Percentiles rank a stretch among this genome's conserved stretches.
Evolutionary conservation across 2,797 vertebrate genomes (phyloP).

Genomic region (Alca torda): DNA sequence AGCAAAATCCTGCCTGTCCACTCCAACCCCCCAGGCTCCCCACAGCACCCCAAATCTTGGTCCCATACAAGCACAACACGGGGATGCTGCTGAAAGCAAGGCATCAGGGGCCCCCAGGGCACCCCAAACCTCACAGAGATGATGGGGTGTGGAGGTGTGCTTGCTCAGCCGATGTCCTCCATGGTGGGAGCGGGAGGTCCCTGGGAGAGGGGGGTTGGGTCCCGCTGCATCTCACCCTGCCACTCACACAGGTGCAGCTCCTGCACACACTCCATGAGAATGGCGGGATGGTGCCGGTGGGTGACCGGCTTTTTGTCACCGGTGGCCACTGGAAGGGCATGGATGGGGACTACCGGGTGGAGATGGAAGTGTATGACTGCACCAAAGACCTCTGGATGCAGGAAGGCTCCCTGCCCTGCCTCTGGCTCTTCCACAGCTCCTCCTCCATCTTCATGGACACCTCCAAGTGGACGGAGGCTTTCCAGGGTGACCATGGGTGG

Average conservation of each 20-base stretch:
- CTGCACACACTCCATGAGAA: constrained; percentile 97
- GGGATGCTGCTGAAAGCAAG: neutral
- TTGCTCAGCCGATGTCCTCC: fast-evolving
- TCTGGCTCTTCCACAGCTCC: constrained; percentile 93
- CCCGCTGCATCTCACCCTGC: neutral
- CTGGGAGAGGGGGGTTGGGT: neutral
- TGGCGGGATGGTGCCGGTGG: constrained; percentile 86
- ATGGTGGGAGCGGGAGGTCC: neutral
- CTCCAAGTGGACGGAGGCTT: constrained; percentile 85
- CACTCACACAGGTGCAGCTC: constrained; percentile 84
- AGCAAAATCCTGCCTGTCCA: neutral
- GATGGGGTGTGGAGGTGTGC: fast-evolving
- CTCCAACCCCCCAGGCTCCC: neutral
- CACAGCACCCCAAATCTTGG: neutral
- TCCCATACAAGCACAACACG: fast-evolving
- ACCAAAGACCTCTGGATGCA: constrained; percentile 83
- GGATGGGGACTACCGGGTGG: constrained; percentile 93
- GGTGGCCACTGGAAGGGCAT: constrained; percentile 97
- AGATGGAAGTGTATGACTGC: constrained; percentile 91
- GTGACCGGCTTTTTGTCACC: constrained; percentile 84
- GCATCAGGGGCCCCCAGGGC: neutral
- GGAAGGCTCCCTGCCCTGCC: constrained; percentile 86
- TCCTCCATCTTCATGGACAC: constrained; percentile 90
- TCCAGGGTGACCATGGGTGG: constrained; percentile 70
- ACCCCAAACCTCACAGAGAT: neutral